A percentile compares a stretch with the other conserved stretches of the same genome.
Conservation (phyloP, 2,888 invertebrate species). For the Drosophila ezoana region DNA sequence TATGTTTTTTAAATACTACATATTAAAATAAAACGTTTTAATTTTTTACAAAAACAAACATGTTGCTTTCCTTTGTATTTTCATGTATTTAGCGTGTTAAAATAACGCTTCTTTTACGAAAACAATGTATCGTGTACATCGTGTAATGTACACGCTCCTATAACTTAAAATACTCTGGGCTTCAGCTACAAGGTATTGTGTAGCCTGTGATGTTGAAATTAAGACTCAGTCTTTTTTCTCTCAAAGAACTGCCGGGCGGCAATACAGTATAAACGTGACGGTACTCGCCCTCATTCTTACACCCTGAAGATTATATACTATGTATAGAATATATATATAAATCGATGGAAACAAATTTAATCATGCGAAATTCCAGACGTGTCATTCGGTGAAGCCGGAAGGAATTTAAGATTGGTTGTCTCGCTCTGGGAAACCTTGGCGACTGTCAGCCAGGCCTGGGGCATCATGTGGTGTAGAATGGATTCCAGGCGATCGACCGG, state of each 20-base stretch:
- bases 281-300: not conserved
- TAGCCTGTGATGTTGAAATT: constrained; percentile 34
- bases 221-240: constrained; percentile 60
- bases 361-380: not conserved
- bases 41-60: constrained; percentile 19
- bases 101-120: not conserved
- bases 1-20: constrained; percentile 27
- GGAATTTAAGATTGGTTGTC: constrained; percentile 53
- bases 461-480: constrained; percentile 62
- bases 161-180: constrained; percentile 21
- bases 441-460: constrained; percentile 48
- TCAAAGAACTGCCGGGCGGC: constrained; percentile 34
- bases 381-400: constrained; percentile 5
- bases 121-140: constrained; percentile 1
- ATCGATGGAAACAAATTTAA: constrained; percentile 7
- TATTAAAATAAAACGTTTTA: constrained; percentile 19
- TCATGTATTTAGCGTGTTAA: not conserved
- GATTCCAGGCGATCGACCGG: constrained; percentile 62
- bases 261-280: constrained; percentile 1
- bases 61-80: not conserved
- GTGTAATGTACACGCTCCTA: not conserved
- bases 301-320: constrained; percentile 18
- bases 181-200: constrained; percentile 17
- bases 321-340: constrained; percentile 1
- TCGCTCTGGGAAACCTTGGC: constrained; percentile 59